Evolutionary conservation across 2,797 vertebrate genomes (phyloP), one percentile per base, ranked within the genome.

Genomic region (Sebastolobus alascanus): DNA sequence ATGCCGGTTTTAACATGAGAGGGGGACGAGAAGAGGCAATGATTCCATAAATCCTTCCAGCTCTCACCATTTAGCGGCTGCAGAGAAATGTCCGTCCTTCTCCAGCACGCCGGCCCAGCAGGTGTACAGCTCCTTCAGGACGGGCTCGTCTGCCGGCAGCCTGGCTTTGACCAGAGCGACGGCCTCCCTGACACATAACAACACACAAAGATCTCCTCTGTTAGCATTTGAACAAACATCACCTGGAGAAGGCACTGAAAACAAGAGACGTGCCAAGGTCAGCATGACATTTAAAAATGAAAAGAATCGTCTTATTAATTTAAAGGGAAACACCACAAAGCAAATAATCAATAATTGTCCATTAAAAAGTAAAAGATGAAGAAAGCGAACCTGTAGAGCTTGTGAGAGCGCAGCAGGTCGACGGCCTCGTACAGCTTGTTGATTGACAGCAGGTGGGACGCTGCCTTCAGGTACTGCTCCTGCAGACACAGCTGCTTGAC

Each of bases 391-490:
- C 99, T 97, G 96, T 97, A 98, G 27, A 98, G 94, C 67, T 96
- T 95, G 90, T 99, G 96, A 0, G 96, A 94, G 80, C 94, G 96
- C 81, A 99, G 96, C 78, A 99, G 96, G 20, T 96, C 93, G 0
- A 99, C 83, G 38, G 99, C 98, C 80, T 99, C 97, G 0, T 97
- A 96, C 10, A 98, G 91, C 86, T 96, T 97, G 90, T 98, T 96
- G 88, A 99, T 83, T 50, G 98, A 97, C 59, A 99, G 96, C 40
- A 99, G 97, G 87, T 98, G 96, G 1, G 98, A 97, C 1, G 98
- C 97, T 1, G 99, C 99, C 91, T 99, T 99, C 90, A 98, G 95
- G 29, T 97, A 96, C 3, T 99, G 98, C 85, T 99, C 98, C 93
- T 99, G 98, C 74, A 97, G 96, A 85, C 97, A 97, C 72, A 99